Conservation (phyloP, 2,113 vertebrate species). For the Typhlomys cinereus region DNA sequence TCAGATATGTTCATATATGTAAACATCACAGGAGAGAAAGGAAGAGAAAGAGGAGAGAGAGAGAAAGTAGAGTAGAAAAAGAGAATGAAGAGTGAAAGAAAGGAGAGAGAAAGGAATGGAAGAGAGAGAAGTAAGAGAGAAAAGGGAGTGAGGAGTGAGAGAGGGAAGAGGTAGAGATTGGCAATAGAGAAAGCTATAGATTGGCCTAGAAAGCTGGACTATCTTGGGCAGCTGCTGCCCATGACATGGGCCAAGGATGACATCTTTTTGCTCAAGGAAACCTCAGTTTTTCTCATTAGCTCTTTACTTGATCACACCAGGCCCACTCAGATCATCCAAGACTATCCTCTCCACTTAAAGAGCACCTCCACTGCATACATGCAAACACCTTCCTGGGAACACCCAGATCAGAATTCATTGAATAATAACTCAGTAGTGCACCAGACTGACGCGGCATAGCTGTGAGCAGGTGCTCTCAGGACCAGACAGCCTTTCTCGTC, state of each 20-base stretch:
- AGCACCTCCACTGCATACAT: neutral
- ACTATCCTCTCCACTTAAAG: constrained; percentile 30
- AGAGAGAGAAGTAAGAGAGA: too few relatives aligned
- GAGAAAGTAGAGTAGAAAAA: neutral
- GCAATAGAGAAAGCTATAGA: accelerated
- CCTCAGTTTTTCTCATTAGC: neutral
- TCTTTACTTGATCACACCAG: neutral
- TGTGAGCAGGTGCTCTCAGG: neutral
- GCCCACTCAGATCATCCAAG: neutral
- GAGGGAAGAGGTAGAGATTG: neutral
- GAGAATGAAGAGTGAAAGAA: too few relatives aligned
- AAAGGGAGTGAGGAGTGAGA: neutral
- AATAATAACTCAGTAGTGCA: neutral
- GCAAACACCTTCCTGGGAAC: neutral
- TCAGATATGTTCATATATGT: neutral
- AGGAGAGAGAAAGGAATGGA: too few relatives aligned
- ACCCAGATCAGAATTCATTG: neutral
- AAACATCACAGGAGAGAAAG: too few relatives aligned
- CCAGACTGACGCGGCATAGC: neutral
- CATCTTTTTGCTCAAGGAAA: constrained; percentile 30
- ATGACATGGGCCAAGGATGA: neutral
- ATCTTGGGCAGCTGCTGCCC: neutral
- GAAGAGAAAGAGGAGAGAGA: accelerated
- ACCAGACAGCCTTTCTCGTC: neutral
- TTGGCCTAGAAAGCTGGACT: neutral